A percentile compares a stretch with the other conserved stretches of the same genome.
phyloP scores from a whole-genome alignment of 2,888 invertebrate species.

The Ernsta delagoae region DNA sequence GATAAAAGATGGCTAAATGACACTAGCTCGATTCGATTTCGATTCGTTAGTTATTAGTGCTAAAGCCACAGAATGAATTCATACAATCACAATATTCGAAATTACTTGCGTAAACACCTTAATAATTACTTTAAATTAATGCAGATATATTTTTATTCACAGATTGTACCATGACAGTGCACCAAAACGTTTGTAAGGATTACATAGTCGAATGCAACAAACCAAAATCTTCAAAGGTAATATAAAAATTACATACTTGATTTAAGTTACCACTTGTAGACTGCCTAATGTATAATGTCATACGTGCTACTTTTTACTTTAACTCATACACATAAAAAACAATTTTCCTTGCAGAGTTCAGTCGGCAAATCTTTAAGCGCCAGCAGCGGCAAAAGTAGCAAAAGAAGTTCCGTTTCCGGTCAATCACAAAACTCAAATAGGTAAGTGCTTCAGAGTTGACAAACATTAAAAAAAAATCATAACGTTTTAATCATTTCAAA shows the following conservation, averaged over 20 bases:
- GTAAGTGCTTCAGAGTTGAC: slow-evolving; percentile 55
- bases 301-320: too few relatives aligned
- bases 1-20: too few relatives aligned
- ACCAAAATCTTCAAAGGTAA: slow-evolving; percentile 87
- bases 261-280: too few relatives aligned
- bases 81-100: too few relatives aligned
- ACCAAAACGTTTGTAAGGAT: slow-evolving; percentile 95
- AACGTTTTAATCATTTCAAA: not conserved
- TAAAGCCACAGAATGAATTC: too few relatives aligned
- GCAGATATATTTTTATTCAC: slow-evolving; percentile 49
- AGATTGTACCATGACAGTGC: slow-evolving; percentile 95
- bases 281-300: too few relatives aligned
- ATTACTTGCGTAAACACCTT: too few relatives aligned
- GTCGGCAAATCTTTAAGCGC: slow-evolving; percentile 78
- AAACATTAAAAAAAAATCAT: not conserved
- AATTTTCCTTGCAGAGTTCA: slow-evolving; percentile 63
- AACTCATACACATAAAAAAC: not conserved
- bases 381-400: slow-evolving; percentile 76
- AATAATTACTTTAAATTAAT: too few relatives aligned
- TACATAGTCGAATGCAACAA: slow-evolving; percentile 93
- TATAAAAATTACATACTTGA: too few relatives aligned
- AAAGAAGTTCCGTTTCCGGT: slow-evolving; percentile 77
- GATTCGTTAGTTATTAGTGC: too few relatives aligned
- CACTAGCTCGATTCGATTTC: too few relatives aligned
- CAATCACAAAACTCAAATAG: slow-evolving; percentile 77